Conservation (phyloP, 2,888 invertebrate species). For the Aspidiotus destructor region DNA sequence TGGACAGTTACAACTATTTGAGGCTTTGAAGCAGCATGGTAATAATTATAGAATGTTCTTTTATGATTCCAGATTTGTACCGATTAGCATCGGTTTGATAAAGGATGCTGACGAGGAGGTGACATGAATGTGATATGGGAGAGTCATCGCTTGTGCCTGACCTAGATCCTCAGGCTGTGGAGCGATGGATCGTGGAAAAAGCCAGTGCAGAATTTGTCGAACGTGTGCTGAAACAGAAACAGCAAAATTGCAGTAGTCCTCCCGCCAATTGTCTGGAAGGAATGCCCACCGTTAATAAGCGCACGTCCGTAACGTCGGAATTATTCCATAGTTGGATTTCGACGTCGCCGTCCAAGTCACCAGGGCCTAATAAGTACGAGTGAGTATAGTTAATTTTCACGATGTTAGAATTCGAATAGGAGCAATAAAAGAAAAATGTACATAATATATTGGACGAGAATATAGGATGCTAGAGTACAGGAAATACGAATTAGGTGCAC, state of each 20-base stretch:
- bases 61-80: not conserved
- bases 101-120: constrained; percentile 18
- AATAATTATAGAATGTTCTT: too few relatives aligned
- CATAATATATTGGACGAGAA: not conserved
- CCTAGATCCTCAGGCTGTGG: constrained; percentile 48
- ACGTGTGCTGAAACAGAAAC: constrained; percentile 40
- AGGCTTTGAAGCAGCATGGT: too few relatives aligned
- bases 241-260: constrained; percentile 44
- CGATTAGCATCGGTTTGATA: not conserved
- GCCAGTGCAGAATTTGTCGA: constrained; percentile 56
- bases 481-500: too few relatives aligned
- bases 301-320: constrained; percentile 71
- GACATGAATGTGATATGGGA: constrained; percentile 31
- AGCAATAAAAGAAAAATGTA: not conserved
- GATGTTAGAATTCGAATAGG: not conserved
- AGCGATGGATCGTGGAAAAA: constrained; percentile 66
- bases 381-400: not conserved
- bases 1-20: too few relatives aligned
- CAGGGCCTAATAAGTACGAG: constrained; percentile 39
- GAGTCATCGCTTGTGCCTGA: constrained; percentile 38
- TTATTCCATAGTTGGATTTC: constrained; percentile 76
- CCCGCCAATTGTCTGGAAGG: constrained; percentile 39
- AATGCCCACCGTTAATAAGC: constrained; percentile 47
- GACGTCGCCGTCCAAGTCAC: constrained; percentile 52
- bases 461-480: too few relatives aligned